Percentiles rank a stretch among this genome's conserved stretches.
phyloP scores from a whole-genome alignment of 2,888 invertebrate genomes.

The Megaustenia siamemsis region DNA sequence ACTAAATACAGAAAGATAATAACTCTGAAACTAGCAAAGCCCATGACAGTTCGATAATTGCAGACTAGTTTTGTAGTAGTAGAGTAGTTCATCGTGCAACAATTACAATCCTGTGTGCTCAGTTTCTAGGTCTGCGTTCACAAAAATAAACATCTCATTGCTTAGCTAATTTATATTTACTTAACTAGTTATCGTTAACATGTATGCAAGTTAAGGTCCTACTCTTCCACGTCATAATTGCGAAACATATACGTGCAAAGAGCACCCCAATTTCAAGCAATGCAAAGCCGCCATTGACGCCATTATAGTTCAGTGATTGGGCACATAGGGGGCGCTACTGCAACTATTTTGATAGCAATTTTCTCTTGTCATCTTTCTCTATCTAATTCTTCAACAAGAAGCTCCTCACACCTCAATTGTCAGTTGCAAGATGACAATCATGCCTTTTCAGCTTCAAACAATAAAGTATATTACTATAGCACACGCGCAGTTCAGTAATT shows the following conservation, averaged over 20 bases:
- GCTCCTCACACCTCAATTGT: neutral
- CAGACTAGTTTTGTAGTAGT: too few species aligned
- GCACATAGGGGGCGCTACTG: constrained; percentile 58
- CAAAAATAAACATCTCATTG: neutral
- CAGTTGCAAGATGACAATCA: too few species aligned
- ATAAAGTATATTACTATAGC: too few species aligned
- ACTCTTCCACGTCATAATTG: neutral
- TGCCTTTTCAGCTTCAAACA: too few species aligned
- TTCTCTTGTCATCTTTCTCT: constrained; percentile 67
- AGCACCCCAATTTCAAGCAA: constrained; percentile 20
- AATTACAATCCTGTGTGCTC: neutral
- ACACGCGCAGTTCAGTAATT: too few species aligned
- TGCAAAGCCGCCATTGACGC: constrained; percentile 53
- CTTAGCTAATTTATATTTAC: neutral
- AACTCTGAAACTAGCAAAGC: too few species aligned
- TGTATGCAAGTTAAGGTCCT: neutral
- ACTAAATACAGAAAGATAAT: too few species aligned
- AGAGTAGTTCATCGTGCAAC: neutral
- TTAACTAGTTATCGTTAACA: neutral
- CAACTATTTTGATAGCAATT: constrained; percentile 74
- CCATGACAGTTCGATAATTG: too few species aligned
- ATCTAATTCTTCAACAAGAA: neutral
- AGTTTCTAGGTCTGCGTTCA: constrained; percentile 2
- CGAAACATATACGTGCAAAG: neutral
- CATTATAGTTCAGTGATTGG: constrained; percentile 46